phyloP scores from a whole-genome alignment of 1,140 invertebrate species.

The Diprion similis region DNA sequence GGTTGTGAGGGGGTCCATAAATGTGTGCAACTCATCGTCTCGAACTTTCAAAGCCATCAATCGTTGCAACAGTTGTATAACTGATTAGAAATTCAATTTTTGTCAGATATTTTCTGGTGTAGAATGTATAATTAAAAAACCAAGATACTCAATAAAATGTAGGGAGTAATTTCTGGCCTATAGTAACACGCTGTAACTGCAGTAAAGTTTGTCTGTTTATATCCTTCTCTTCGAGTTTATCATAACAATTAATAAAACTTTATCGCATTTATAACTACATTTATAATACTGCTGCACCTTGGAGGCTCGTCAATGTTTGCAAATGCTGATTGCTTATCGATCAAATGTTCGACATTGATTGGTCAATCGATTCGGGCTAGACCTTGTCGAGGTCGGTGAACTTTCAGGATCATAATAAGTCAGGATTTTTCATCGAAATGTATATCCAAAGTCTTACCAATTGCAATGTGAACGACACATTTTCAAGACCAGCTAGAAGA shows the following conservation, averaged over 20 bases:
- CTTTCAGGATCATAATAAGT: no score
- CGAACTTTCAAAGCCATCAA: no score
- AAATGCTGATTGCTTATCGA: neutral
- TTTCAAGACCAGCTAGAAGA: constrained; percentile 61
- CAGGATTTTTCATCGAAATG: no score
- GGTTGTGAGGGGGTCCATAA: neutral
- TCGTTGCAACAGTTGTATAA: no score
- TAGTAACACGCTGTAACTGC: no score
- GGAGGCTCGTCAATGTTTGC: neutral
- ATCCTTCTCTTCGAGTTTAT: constrained; percentile 5
- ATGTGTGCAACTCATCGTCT: neutral
- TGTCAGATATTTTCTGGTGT: no score
- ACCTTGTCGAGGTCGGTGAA: neutral
- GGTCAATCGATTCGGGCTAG: neutral
- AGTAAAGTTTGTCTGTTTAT: neutral
- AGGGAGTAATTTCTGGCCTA: no score
- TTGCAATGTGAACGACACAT: constrained; percentile 60
- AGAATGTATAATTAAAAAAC: no score
- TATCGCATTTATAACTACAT: neutral
- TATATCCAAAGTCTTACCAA: constrained; percentile 44
- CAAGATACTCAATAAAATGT: no score
- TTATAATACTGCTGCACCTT: neutral
- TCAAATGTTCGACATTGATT: neutral
- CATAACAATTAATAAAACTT: neutral
- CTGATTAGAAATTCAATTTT: no score